phyloP scores from a whole-genome alignment of 2,888 invertebrate species.

The Idaea aversata region DNA sequence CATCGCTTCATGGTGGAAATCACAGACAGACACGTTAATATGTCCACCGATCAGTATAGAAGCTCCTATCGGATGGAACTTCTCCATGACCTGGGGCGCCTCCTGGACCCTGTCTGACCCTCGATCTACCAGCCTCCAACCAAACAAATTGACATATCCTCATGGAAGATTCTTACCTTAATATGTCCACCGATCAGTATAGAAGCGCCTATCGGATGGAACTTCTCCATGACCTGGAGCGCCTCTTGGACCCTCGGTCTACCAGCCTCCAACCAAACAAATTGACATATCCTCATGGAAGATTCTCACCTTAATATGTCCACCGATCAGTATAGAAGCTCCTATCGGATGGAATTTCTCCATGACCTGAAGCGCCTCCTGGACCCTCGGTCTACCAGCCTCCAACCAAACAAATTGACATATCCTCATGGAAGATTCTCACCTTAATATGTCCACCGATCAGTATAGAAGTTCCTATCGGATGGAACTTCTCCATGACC shows the following conservation, averaged over 20 bases:
- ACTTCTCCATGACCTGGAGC: slow-evolving; percentile 91
- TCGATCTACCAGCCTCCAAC: slow-evolving; percentile 92
- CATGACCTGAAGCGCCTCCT: slow-evolving; percentile 90
- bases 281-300: slow-evolving; percentile 93
- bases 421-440: slow-evolving; percentile 48
- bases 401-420: slow-evolving; percentile 97
- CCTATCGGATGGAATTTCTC: slow-evolving; percentile 93
- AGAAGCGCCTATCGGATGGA: slow-evolving; percentile 90
- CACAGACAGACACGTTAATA: slow-evolving; percentile 52
- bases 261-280: slow-evolving; percentile 96
- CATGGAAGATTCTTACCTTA: slow-evolving; percentile 43
- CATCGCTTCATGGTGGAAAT: neutral
- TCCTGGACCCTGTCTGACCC: slow-evolving; percentile 87
- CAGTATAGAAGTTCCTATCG: slow-evolving; percentile 88
- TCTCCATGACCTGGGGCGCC: slow-evolving; percentile 90
- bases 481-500: slow-evolving; percentile 94
- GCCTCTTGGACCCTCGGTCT: slow-evolving; percentile 89
- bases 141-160: slow-evolving; percentile 93
- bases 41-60: slow-evolving; percentile 84
- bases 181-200: slow-evolving; percentile 83
- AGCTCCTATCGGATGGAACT: slow-evolving; percentile 91
- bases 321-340: slow-evolving; percentile 85
- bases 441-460: slow-evolving; percentile 80
- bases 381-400: slow-evolving; percentile 91
- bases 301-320: slow-evolving; percentile 63